Conservation (phyloP, 64 coral and sea anemone species). For the Porites australiensis region DNA sequence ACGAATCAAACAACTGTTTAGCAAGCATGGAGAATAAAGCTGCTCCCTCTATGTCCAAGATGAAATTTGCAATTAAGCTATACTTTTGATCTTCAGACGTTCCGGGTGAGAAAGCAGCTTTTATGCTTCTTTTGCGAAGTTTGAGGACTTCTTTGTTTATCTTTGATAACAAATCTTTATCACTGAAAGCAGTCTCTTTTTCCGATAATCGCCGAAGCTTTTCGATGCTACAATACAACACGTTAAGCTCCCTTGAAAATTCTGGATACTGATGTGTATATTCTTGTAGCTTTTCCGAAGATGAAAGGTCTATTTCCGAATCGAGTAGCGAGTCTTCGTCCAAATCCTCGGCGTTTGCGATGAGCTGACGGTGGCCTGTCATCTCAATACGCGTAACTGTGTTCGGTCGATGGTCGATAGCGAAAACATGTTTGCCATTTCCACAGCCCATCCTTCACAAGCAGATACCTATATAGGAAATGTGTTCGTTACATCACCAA, state of each 20-base stretch:
- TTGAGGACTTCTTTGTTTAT: slow-evolving; percentile 29
- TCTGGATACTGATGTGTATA: not conserved
- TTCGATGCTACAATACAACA: not conserved
- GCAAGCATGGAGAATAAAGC: not conserved
- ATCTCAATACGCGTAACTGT: not conserved
- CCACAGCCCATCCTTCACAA: no score
- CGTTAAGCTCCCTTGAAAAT: not conserved
- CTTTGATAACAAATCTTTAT: not conserved
- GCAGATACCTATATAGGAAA: no score
- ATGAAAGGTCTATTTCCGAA: not conserved
- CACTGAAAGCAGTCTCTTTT: not conserved
- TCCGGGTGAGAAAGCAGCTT: slow-evolving; percentile 37
- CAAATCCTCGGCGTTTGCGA: not conserved
- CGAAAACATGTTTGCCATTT: no score
- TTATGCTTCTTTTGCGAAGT: slow-evolving; percentile 23
- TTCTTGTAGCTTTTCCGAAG: slow-evolving; percentile 14
- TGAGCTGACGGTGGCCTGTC: not conserved
- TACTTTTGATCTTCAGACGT: slow-evolving; percentile 24
- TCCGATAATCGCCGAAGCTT: slow-evolving; percentile 3
- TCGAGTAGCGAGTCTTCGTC: not conserved
- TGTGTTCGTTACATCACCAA: no score
- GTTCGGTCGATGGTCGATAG: not conserved
- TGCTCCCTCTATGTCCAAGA: not conserved
- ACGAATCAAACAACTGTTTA: slow-evolving; percentile 4
- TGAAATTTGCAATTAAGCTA: slow-evolving; percentile 23